Conservation (phyloP, 2,113 vertebrate species). For the Corythoichthys intestinalis region DNA sequence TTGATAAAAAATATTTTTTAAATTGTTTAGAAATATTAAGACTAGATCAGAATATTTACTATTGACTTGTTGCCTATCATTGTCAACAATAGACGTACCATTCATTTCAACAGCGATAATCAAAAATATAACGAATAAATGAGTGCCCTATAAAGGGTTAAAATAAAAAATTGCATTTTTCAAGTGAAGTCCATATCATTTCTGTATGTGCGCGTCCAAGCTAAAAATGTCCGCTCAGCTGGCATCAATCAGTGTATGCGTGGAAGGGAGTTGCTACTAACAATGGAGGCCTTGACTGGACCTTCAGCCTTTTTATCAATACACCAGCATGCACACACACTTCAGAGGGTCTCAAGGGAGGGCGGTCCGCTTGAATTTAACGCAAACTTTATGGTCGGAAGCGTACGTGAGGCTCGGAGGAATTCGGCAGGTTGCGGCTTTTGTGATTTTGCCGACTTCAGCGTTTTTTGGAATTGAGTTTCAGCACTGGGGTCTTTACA, state of each 20-base stretch:
- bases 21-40: no score
- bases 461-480: background rate
- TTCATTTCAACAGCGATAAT: no score
- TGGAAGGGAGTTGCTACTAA: constrained; percentile 59
- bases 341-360: constrained; percentile 10
- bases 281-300: constrained; percentile 75
- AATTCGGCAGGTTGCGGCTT: constrained; percentile 4
- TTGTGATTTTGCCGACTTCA: background rate
- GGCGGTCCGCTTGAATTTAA: constrained; percentile 21
- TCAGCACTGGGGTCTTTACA: background rate
- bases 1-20: no score
- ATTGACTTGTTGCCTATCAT: no score
- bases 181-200: no score
- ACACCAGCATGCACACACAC: constrained; percentile 30
- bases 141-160: no score
- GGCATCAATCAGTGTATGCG: constrained; percentile 77
- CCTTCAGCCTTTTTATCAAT: constrained; percentile 74
- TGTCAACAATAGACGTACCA: no score
- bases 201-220: no score
- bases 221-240: constrained; percentile 73
- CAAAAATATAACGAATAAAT: no score
- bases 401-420: background rate
- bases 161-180: no score
- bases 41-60: no score
- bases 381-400: constrained; percentile 10